Base-by-base conservation (phyloP, 1,140 invertebrate species). In the Piezodorus guildinii region DNA sequence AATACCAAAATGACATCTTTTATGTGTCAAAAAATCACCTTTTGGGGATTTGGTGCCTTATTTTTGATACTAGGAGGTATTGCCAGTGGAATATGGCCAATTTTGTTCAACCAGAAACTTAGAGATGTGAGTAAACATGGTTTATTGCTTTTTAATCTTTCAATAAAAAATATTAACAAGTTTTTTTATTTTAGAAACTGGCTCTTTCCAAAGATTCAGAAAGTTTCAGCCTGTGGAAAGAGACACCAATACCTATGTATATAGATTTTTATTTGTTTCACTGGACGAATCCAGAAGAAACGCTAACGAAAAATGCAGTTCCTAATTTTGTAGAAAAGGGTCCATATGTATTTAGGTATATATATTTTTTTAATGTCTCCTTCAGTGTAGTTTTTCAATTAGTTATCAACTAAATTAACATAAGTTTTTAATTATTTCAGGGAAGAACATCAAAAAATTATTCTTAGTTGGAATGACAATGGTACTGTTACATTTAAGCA, bases 191-290 rank as follows among this genome's bases (percentile, higher is more conserved):
- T 62, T 52, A 72, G 71, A 60, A 70, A 66, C 64, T 72, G 4
- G 64, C 61, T n/a, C 62, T 72, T 49, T 51, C 54, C 6, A 66
- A 66, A 17, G 61, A 63, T 17, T 70, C 69, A 2, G 62, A 52
- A 65, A 80, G 79, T 61, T 89, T 78, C 71, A 65, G 77, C 8
- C 76, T 84, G 60, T 92, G 89, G 89, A 75, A 82, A 67, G 79
- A 83, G 68, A 86, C 85, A 0, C 82, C 86, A 0, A 79, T 90
- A 51, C 87, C 88, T 0, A 84, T 91, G 74, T 85, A 83, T 70
- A 80, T 91, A n/a, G 82, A 85, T 65, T 78, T 91, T 63, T 83
- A 85, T 72, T 76, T 91, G 63, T 92, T 86, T 71, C 91, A 92
- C 73, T 91, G 88, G 86, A 90, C 87, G 0, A 91, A 92, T 74